phyloP scores from a whole-genome alignment of 2,797 vertebrate genomes.

The Allobates femoralis region DNA sequence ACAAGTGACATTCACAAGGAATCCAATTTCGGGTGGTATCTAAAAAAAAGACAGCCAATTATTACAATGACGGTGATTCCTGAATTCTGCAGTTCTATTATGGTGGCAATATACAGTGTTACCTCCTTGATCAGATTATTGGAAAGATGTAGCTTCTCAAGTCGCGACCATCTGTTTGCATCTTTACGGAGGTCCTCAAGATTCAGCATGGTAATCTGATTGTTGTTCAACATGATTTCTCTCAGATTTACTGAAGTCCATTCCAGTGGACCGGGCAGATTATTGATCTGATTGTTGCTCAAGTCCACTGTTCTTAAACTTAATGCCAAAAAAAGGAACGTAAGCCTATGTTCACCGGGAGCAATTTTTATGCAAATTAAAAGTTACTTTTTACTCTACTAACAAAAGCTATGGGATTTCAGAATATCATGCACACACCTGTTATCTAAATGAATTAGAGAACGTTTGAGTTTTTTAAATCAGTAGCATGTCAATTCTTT shows the following conservation, averaged over 20 bases:
- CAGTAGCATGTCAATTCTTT: too few relatives aligned
- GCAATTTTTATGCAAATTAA: too few relatives aligned
- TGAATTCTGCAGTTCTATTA: neutral
- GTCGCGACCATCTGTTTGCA: slow-evolving; percentile 82
- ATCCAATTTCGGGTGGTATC: slow-evolving; percentile 92
- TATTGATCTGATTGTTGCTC: slow-evolving; percentile 84
- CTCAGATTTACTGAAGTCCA: slow-evolving; percentile 90
- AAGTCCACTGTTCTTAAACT: slow-evolving; percentile 92
- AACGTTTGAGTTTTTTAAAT: too few relatives aligned
- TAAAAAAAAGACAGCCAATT: slow-evolving; percentile 68
- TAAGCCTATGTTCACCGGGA: too few relatives aligned
- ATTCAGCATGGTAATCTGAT: slow-evolving; percentile 84
- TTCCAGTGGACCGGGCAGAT: slow-evolving; percentile 80
- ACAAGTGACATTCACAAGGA: slow-evolving; percentile 89
- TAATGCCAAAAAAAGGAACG: slow-evolving; percentile 34
- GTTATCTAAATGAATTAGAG: too few relatives aligned
- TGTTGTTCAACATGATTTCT: slow-evolving; percentile 91
- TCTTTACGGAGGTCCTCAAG: slow-evolving; percentile 78
- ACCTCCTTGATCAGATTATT: slow-evolving; percentile 91
- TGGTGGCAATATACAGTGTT: slow-evolving; percentile 14
- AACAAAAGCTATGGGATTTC: too few relatives aligned
- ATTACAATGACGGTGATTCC: neutral
- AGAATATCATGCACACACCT: too few relatives aligned
- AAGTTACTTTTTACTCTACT: too few relatives aligned
- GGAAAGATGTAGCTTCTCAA: slow-evolving; percentile 92